Conservation (phyloP, 2,113 vertebrate species). For the Protomyctophum bolini region DNA sequence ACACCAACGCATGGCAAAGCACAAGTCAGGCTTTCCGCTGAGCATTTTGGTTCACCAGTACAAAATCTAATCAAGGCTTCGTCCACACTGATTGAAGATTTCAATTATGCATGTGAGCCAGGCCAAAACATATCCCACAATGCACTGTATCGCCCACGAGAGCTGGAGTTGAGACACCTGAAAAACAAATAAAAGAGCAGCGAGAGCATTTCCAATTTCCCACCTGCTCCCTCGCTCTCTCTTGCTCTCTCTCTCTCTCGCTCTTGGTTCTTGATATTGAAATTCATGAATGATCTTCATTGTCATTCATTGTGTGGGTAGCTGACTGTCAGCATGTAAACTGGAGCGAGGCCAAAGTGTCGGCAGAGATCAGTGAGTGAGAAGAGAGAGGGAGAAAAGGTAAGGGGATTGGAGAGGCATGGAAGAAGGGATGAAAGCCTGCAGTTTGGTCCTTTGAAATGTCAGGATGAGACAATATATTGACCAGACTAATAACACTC, state of each 20-base stretch:
- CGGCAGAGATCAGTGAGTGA: constrained; percentile 15
- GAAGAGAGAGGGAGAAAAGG: neutral
- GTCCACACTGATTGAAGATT: constrained; percentile 55
- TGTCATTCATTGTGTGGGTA: constrained; percentile 26
- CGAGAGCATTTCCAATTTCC: neutral
- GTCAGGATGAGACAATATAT: constrained; percentile 45
- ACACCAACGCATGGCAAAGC: no score
- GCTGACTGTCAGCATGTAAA: constrained; percentile 30
- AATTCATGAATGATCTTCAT: constrained; percentile 31
- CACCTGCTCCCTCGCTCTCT: neutral
- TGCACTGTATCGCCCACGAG: constrained; percentile 30
- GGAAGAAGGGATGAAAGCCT: constrained; percentile 37
- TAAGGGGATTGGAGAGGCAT: constrained; percentile 29
- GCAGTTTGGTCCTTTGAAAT: constrained; percentile 43
- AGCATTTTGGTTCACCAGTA: constrained; percentile 37
- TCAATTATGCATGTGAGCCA: constrained; percentile 52
- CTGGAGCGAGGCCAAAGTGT: constrained; percentile 37
- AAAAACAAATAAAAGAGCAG: constrained; percentile 37
- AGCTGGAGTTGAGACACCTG: constrained; percentile 23
- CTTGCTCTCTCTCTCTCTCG: neutral
- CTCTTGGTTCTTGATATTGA: neutral
- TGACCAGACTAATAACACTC: constrained; percentile 54
- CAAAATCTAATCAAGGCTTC: constrained; percentile 59
- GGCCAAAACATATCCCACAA: constrained; percentile 51
- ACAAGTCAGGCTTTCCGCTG: constrained; percentile 9